These are phyloP conservation scores for Spodoptera littoralis DNA, from an alignment of 2,888 invertebrate genomes.

Conservation along the genomic window DNA sequence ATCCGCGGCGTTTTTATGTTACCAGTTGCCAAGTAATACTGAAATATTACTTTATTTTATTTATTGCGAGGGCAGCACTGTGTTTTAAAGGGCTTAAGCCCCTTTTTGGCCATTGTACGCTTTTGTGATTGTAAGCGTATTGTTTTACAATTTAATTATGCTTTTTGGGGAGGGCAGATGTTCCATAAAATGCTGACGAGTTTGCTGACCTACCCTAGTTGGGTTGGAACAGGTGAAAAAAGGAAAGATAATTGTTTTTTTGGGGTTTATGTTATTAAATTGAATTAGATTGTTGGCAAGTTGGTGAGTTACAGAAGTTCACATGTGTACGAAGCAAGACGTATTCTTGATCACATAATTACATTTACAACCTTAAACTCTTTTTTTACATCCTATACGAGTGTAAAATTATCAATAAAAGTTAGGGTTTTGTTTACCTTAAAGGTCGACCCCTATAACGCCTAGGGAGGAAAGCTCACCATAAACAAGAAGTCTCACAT, in stretches of 20 bases:
- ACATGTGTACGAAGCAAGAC: too few relatives aligned
- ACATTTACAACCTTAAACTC: too few relatives aligned
- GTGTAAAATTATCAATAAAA: constrained; percentile 70
- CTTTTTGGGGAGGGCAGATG: constrained; percentile 11
- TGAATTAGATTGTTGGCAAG: too few relatives aligned
- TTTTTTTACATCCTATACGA: constrained; percentile 38
- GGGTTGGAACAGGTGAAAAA: too few relatives aligned
- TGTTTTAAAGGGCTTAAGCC: constrained; percentile 41
- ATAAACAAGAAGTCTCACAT: constrained; percentile 54
- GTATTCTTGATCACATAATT: too few relatives aligned
- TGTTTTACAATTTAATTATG: constrained; percentile 33
- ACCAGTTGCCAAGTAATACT: constrained; percentile 46
- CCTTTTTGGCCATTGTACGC: constrained; percentile 20
- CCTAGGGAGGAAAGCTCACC: constrained; percentile 56
- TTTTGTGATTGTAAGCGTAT: constrained; percentile 25
- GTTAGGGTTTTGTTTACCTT: constrained; percentile 75
- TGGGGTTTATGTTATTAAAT: too few relatives aligned
- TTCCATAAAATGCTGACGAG: neutral
- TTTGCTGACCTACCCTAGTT: too few relatives aligned
- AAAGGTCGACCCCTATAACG: constrained; percentile 51
- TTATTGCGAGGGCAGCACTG: constrained; percentile 47
- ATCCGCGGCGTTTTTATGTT: constrained; percentile 55
- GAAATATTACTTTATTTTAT: constrained; percentile 53
- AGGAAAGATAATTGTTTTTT: too few relatives aligned
- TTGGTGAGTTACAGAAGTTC: too few relatives aligned